These are phyloP conservation scores for Pharmacophagus antenor DNA, from an alignment of 2,888 invertebrate species.

Conservation along the genomic window DNA sequence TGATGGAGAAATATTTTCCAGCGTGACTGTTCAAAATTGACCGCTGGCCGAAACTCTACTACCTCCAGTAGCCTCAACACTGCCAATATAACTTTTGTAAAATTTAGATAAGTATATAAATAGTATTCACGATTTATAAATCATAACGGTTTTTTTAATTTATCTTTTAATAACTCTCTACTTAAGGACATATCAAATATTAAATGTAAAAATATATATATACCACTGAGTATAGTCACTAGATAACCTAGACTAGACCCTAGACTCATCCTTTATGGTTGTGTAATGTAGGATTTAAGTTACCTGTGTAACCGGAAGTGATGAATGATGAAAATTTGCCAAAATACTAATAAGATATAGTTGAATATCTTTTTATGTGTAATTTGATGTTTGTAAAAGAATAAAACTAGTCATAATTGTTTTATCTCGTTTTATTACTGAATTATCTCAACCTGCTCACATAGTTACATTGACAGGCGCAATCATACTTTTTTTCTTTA, in stretches of 20 bases:
- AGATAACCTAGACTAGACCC: neutral
- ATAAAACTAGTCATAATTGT: slow-evolving; percentile 69
- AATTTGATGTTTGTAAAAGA: slow-evolving; percentile 62
- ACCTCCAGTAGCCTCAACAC: slow-evolving; percentile 8
- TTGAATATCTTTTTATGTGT: slow-evolving; percentile 55
- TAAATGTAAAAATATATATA: neutral
- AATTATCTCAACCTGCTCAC: neutral
- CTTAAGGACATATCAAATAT: slow-evolving; percentile 17
- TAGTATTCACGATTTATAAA: neutral
- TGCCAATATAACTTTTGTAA: slow-evolving; percentile 6
- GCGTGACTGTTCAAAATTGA: neutral
- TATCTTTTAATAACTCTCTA: neutral
- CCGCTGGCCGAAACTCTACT: slow-evolving; percentile 1
- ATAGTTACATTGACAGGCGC: neutral
- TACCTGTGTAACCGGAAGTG: slow-evolving; percentile 44
- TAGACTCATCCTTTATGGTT: slow-evolving; percentile 36
- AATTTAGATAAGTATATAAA: neutral
- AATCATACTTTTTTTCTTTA: neutral
- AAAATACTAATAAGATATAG: slow-evolving; percentile 55
- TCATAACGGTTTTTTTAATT: neutral
- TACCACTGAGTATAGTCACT: neutral
- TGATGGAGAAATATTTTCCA: neutral
- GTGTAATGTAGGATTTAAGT: slow-evolving; percentile 39
- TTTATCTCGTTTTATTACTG: slow-evolving; percentile 35
- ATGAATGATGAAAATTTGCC: slow-evolving; percentile 53